Percentiles rank a stretch among this genome's conserved stretches.
Evolutionary conservation across 2,113 vertebrate species (phyloP).

Genomic region (Raja brachyura): DNA sequence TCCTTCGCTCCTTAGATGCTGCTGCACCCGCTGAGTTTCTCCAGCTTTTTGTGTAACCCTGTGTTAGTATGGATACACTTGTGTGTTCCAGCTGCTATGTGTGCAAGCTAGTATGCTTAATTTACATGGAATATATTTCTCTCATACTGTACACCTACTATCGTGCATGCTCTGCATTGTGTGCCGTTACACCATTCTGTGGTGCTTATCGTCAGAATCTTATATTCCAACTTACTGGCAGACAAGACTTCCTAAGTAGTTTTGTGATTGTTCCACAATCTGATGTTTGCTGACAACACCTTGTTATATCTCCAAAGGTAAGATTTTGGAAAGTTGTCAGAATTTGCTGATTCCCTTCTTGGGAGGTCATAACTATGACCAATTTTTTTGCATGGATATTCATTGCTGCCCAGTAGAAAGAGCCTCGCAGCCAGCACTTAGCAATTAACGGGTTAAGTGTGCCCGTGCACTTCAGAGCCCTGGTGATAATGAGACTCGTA

Average conservation of each 20-base stretch:
- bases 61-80: not conserved
- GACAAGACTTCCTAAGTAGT: not conserved
- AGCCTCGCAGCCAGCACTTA: not conserved
- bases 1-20: too few species aligned
- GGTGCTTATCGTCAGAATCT: not conserved
- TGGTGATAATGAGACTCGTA: not conserved
- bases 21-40: too few species aligned
- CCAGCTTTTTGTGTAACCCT: too few species aligned
- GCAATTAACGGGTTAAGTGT: slow-evolving; percentile 3
- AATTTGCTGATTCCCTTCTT: not conserved
- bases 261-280: not conserved
- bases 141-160: not conserved
- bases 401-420: not conserved
- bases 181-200: not conserved
- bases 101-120: not conserved
- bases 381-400: slow-evolving; percentile 8
- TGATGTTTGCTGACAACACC: not conserved
- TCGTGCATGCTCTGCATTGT: not conserved
- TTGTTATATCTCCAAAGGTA: not conserved
- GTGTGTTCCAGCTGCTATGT: not conserved
- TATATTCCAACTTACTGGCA: not conserved
- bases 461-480: not conserved
- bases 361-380: not conserved
- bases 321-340: not conserved
- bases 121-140: not conserved